Percentiles rank a stretch among this genome's conserved stretches.
Evolutionary conservation across 1,140 invertebrate genomes (phyloP).

Genomic region (Scaptomyza pallida): DNA sequence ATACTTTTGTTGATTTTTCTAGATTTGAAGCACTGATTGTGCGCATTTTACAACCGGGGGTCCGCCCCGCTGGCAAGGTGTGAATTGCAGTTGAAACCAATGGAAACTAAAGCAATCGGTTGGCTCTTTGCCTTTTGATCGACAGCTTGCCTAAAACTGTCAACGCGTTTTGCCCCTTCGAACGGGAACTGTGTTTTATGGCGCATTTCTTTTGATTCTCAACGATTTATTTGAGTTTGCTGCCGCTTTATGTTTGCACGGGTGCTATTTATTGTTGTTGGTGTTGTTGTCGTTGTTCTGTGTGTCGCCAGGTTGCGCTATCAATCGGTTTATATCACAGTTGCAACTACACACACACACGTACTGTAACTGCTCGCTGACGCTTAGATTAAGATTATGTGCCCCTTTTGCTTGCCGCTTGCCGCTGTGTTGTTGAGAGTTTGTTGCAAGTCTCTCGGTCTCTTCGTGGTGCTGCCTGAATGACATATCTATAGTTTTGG

Average conservation of each 20-base stretch:
- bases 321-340: slow-evolving; percentile 52
- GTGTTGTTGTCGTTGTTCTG: slow-evolving; percentile 40
- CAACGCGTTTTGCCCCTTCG: slow-evolving; percentile 59
- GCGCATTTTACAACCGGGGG: slow-evolving; percentile 68
- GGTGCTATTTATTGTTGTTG: slow-evolving; percentile 41
- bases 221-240: slow-evolving; percentile 74
- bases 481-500: slow-evolving; percentile 28
- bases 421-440: neutral
- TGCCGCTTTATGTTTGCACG: slow-evolving; percentile 63
- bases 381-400: slow-evolving; percentile 77
- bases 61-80: slow-evolving; percentile 60
- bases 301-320: slow-evolving; percentile 48
- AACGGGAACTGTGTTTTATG: slow-evolving; percentile 60
- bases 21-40: slow-evolving; percentile 80
- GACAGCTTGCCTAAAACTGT: slow-evolving; percentile 82
- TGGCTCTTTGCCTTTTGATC: slow-evolving; percentile 64
- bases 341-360: slow-evolving; percentile 28
- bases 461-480: neutral
- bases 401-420: slow-evolving; percentile 37
- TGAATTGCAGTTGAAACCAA: slow-evolving; percentile 46
- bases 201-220: slow-evolving; percentile 67
- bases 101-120: slow-evolving; percentile 30
- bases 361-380: slow-evolving; percentile 24
- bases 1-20: slow-evolving; percentile 79
- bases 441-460: slow-evolving; percentile 23